Conservation (phyloP, 1,140 invertebrate species). For the Brachionus manjavacas region DNA sequence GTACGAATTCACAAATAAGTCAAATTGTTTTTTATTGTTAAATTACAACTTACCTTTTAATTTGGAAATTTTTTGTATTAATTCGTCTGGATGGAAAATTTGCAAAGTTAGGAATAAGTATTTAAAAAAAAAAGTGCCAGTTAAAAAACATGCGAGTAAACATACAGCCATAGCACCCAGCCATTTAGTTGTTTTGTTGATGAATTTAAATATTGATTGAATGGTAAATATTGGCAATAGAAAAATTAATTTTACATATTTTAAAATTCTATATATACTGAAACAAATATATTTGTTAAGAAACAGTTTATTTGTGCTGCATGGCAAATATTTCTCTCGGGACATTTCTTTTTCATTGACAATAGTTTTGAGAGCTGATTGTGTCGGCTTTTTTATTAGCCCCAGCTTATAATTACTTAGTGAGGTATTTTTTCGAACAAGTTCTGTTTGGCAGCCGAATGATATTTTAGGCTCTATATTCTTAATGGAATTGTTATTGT, state of each 20-base stretch:
- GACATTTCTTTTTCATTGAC: not conserved
- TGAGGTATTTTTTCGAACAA: not conserved
- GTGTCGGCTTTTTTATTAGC: not conserved
- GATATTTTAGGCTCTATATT: not conserved
- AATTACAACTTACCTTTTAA: conserved; percentile 6
- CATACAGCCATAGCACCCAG: not conserved
- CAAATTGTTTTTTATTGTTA: not conserved
- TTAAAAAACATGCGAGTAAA: not conserved
- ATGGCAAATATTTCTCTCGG: not conserved
- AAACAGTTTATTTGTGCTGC: not conserved
- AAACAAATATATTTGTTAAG: not conserved
- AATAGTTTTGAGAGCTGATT: not conserved
- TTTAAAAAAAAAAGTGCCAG: not conserved
- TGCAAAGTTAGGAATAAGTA: not conserved
- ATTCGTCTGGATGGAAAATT: not conserved
- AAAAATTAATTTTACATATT: conserved; percentile 30
- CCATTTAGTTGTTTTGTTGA: not conserved
- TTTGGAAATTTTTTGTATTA: conserved; percentile 18
- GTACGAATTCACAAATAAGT: not conserved
- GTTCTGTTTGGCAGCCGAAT: not conserved
- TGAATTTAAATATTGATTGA: conserved; percentile 6
- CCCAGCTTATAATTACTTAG: not conserved
- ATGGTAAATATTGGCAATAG: conserved; percentile 19
- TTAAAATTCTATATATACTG: not conserved
- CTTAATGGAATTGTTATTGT: not conserved